Percentiles rank a stretch among this genome's conserved stretches.
Conservation (phyloP, 92 coral and sea anemone genomes). For the Ricordea florida region DNA sequence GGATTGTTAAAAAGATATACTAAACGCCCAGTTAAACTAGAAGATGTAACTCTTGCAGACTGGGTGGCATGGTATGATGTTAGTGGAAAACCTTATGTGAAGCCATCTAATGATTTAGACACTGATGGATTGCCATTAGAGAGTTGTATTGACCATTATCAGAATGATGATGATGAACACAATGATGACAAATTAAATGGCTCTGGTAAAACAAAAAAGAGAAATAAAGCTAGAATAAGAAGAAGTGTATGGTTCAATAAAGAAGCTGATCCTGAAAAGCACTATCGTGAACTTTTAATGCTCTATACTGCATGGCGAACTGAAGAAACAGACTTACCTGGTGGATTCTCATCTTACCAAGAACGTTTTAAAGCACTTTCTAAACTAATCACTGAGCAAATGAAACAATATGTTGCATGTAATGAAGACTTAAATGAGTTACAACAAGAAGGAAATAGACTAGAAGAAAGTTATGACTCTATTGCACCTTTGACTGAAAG, state of each 20-base stretch:
- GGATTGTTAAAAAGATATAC: conserved; percentile 54
- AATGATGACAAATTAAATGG: conserved; percentile 6
- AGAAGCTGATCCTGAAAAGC: conserved; percentile 19
- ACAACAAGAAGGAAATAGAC: conserved; percentile 31
- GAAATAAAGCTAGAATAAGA: conserved; percentile 36
- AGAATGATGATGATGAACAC: conserved; percentile 27
- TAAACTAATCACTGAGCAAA: conserved; percentile 12
- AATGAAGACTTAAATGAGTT: conserved; percentile 36
- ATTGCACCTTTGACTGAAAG: conserved; percentile 41
- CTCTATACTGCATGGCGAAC: conserved; percentile 47
- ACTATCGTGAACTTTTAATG: conserved; percentile 36
- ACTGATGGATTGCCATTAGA: conserved; percentile 53
- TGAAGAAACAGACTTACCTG: conserved; percentile 46
- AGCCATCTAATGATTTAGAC: conserved; percentile 48
- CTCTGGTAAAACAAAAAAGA: conserved; percentile 25
- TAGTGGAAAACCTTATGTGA: conserved; percentile 58
- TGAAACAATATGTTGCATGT: conserved; percentile 4
- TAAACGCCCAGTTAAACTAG: conserved; percentile 41
- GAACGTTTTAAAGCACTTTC: conserved; percentile 23
- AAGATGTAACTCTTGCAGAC: conserved; percentile 56
- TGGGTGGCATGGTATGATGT: conserved; percentile 70
- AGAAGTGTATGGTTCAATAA: conserved; percentile 53
- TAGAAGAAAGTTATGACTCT: conserved; percentile 45
- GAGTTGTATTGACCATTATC: conserved; percentile 20
- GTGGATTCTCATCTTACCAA: conserved; percentile 28